Conservation (phyloP, 1,140 invertebrate species). For the Drosophila kurseongensis region DNA sequence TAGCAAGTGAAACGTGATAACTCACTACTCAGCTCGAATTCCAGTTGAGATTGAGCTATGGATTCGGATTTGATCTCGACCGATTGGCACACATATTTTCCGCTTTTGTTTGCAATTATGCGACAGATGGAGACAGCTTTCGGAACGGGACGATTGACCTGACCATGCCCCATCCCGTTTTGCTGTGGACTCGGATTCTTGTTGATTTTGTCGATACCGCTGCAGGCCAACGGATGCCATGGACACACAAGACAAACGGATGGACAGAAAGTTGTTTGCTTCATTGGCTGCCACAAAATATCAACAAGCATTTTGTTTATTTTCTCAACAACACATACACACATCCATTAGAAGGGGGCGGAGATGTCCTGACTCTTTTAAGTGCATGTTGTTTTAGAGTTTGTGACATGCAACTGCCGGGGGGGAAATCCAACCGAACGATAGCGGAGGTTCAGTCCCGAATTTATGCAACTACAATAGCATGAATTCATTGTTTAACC, state of each 20-base stretch:
- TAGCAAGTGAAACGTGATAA: slow-evolving; percentile 22
- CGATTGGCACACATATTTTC: slow-evolving; percentile 61
- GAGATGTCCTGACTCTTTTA: slow-evolving; percentile 61
- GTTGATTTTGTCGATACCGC: slow-evolving; percentile 78
- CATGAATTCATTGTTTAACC: slow-evolving; percentile 70
- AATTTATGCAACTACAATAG: slow-evolving; percentile 76
- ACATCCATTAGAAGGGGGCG: slow-evolving; percentile 25
- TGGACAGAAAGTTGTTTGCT: slow-evolving; percentile 67
- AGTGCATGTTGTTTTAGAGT: slow-evolving; percentile 79
- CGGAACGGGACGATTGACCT: slow-evolving; percentile 2
- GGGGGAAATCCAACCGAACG: neutral
- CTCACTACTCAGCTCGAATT: slow-evolving; percentile 17
- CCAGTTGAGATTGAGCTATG: slow-evolving; percentile 1
- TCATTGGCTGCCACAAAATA: slow-evolving; percentile 82
- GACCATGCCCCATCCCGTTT: neutral
- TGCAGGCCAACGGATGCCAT: slow-evolving; percentile 57
- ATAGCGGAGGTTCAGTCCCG: slow-evolving; percentile 37
- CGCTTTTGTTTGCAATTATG: slow-evolving; percentile 71
- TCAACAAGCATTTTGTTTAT: slow-evolving; percentile 82
- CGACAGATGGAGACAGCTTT: slow-evolving; percentile 58
- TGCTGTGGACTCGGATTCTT: slow-evolving; percentile 26
- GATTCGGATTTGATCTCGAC: neutral
- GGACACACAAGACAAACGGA: slow-evolving; percentile 42
- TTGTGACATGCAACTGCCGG: slow-evolving; percentile 68
- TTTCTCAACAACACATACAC: slow-evolving; percentile 65